Evolutionary conservation across 2,113 vertebrate species (phyloP).

Genomic region (Chaetodon auriga): DNA sequence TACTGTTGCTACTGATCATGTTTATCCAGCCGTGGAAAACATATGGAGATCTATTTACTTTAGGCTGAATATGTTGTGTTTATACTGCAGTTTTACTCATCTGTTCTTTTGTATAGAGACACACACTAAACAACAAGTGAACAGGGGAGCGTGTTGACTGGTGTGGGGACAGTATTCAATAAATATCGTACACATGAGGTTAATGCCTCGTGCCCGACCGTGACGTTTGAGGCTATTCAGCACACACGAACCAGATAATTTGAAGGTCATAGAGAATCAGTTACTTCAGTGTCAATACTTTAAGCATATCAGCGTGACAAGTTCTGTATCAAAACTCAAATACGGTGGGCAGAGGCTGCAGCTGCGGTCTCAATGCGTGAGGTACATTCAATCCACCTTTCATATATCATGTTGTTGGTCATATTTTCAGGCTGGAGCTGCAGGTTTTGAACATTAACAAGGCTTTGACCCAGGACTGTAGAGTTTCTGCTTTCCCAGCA

Average conservation of each 20-base stretch:
- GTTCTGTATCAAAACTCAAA: no score
- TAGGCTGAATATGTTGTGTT: background rate
- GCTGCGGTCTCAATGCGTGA: background rate
- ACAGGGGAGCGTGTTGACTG: background rate
- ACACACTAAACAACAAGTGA: background rate
- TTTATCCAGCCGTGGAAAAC: no score
- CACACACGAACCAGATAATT: background rate
- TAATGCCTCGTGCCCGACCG: background rate
- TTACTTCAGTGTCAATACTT: no score
- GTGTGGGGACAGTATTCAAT: background rate
- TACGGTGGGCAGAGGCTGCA: background rate
- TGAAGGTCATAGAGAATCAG: background rate
- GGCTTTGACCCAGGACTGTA: background rate
- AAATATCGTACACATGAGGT: background rate
- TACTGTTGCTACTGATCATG: no score
- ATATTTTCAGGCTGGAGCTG: background rate
- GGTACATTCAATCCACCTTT: background rate
- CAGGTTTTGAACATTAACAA: slow-evolving; percentile 2
- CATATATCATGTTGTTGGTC: background rate
- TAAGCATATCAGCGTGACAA: no score
- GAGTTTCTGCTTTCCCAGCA: background rate
- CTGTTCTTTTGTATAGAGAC: background rate
- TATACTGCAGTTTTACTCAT: background rate
- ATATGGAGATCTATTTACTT: no score
- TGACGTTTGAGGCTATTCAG: background rate